These are phyloP conservation scores for Allacma fusca DNA, from an alignment of 2,888 invertebrate species.

Conservation along the genomic window DNA sequence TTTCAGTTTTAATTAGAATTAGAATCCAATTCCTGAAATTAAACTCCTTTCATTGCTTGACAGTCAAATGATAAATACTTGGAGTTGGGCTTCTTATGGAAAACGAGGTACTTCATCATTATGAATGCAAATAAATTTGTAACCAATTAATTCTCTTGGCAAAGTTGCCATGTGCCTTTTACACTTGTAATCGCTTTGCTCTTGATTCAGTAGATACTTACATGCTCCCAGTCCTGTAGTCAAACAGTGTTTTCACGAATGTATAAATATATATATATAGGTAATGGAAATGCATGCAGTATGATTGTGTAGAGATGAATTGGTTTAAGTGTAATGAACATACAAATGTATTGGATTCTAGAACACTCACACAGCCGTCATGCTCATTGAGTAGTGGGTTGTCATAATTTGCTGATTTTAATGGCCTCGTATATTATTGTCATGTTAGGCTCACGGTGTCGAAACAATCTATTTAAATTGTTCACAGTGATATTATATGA, in stretches of 20 bases:
- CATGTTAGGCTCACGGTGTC: no score
- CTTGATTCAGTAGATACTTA: no score
- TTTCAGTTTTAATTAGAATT: slow-evolving; percentile 9
- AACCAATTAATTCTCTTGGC: not conserved
- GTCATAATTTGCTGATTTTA: not conserved
- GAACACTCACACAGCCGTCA: not conserved
- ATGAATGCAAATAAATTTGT: not conserved
- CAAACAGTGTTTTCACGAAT: no score
- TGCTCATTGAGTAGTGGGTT: not conserved
- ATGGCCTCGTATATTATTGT: no score
- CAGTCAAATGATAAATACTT: slow-evolving; percentile 17
- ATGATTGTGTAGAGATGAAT: no score
- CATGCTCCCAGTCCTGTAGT: no score
- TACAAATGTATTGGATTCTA: no score
- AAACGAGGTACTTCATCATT: slow-evolving; percentile 7
- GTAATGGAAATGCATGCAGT: no score
- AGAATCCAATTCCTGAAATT: slow-evolving; percentile 1
- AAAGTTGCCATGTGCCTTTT: not conserved
- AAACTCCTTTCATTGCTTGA: not conserved
- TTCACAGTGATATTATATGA: no score
- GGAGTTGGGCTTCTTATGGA: slow-evolving; percentile 15
- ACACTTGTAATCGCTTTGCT: not conserved
- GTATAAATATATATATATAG: no score
- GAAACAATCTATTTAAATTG: no score
- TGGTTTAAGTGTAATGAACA: no score